Base-by-base conservation (phyloP, 2,113 vertebrate genomes). In the Triplophysa rosa region DNA sequence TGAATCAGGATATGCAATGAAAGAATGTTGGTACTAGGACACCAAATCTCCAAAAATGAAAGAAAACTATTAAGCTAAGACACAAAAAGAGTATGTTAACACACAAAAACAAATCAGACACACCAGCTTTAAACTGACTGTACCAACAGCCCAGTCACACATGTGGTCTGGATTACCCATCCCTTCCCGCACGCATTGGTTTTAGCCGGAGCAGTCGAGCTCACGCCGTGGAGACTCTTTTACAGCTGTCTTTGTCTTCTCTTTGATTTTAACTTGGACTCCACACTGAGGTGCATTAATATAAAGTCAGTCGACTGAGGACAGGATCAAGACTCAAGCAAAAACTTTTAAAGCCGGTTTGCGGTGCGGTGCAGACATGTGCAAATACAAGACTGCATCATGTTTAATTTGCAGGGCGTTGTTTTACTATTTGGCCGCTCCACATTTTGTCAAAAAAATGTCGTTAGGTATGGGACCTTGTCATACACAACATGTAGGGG, bases 361-460 rank as follows among this genome's bases (percentile, higher is more conserved):
- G 77, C 29, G 56, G 37, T 67, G 64, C 47, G 56, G 29, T 3
- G 14, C 26, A 66, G 65, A 62, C 73, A 68, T 47, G 83, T 79
- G 74, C 72, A 82, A 88, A 88, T 84, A 87, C 84, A 86, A 29
- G 40, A 80, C 77, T 23, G 58, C 70, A 72, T 84, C 79, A 87
- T 88, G 84, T 87, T 89, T 89, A 86, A 90, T 90, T 90, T 73
- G 88, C 85, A 75, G 58, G 23, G 59, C 64, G 4, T 47, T 26
- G 2, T 83, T 56, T 85, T 59, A 62, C 76, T 72, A 54, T 80
- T 42, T 23, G 64, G 73, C 56, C 37, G 79, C 69, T 80, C 56
- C 65, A 72, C 80, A 64, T 56, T 76, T 29, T 4, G 45, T 79
- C 73, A 80, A 54, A 77, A 74, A 47, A 63, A 40, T 2, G 79